A percentile compares a stretch with the other conserved stretches of the same genome.
Conservation (phyloP, 2,888 invertebrate genomes). For the Athetis lepigone region DNA sequence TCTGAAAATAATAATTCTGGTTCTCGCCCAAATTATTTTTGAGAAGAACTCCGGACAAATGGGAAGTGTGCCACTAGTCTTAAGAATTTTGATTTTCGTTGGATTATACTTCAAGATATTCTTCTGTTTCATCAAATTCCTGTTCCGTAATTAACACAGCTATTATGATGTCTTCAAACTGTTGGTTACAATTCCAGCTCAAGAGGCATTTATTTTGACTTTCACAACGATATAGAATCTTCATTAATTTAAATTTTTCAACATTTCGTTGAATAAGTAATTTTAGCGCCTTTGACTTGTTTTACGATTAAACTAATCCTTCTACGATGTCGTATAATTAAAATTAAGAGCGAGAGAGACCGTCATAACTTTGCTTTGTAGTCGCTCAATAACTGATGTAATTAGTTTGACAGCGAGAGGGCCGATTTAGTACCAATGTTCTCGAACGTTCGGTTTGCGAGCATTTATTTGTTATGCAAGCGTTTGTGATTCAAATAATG, state of each 20-base stretch:
- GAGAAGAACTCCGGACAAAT: conserved; percentile 4
- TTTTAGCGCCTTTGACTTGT: neutral
- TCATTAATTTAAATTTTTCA: neutral
- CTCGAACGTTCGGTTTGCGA: no score
- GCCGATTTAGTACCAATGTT: neutral
- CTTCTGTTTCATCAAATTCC: neutral
- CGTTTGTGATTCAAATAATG: neutral
- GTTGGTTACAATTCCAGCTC: neutral
- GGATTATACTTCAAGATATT: neutral
- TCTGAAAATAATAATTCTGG: conserved; percentile 14
- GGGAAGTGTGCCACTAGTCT: conserved; percentile 2
- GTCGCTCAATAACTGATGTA: conserved; percentile 4
- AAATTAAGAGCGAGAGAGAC: conserved; percentile 4
- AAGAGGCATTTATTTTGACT: conserved; percentile 5
- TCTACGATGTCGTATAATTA: neutral
- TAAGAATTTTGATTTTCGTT: conserved; percentile 21
- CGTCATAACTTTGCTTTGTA: conserved; percentile 12
- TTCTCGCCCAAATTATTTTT: conserved; percentile 24
- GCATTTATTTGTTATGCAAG: neutral
- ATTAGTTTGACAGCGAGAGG: conserved; percentile 4
- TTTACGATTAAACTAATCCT: conserved; percentile 1
- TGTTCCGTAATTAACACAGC: neutral
- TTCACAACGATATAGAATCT: neutral
- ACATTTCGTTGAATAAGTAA: neutral
- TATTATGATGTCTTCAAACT: neutral